Conservation (phyloP, 2,888 invertebrate species). For the Anoncus sp. region DNA sequence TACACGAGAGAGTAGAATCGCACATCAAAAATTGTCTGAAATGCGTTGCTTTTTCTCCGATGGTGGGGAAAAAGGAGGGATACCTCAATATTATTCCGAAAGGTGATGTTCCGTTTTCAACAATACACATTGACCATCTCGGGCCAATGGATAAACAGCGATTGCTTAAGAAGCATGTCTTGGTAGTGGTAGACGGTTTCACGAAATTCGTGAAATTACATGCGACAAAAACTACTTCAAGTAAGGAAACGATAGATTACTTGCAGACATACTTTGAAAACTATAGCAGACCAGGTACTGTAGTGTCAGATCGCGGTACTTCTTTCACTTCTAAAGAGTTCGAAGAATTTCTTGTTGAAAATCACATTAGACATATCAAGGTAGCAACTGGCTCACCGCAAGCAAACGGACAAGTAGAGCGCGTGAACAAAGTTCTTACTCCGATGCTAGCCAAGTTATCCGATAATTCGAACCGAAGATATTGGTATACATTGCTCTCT, state of each 20-base stretch:
- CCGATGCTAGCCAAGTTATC: neutral
- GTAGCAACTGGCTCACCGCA: slow-evolving; percentile 1
- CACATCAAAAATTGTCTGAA: slow-evolving; percentile 61
- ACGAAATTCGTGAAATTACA: slow-evolving; percentile 71
- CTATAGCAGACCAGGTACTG: neutral
- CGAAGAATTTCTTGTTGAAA: neutral
- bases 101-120: slow-evolving; percentile 59
- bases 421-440: neutral
- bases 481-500: neutral
- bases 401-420: slow-evolving; percentile 9
- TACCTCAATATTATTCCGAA: slow-evolving; percentile 60
- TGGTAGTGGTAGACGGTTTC: slow-evolving; percentile 72
- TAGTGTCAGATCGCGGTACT: slow-evolving; percentile 2
- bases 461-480: neutral
- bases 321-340: slow-evolving; percentile 3
- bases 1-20: slow-evolving; percentile 34
- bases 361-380: slow-evolving; percentile 44
- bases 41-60: slow-evolving; percentile 59
- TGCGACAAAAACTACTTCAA: slow-evolving; percentile 61
- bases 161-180: slow-evolving; percentile 71
- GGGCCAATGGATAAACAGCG: slow-evolving; percentile 66
- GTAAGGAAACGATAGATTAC: slow-evolving; percentile 9
- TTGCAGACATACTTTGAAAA: neutral
- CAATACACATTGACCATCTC: slow-evolving; percentile 60
- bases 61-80: slow-evolving; percentile 56